Evolutionary conservation across 2,113 vertebrate species (phyloP), one percentile per base, ranked within the genome.

Genomic region (Callopanchax toddi): DNA sequence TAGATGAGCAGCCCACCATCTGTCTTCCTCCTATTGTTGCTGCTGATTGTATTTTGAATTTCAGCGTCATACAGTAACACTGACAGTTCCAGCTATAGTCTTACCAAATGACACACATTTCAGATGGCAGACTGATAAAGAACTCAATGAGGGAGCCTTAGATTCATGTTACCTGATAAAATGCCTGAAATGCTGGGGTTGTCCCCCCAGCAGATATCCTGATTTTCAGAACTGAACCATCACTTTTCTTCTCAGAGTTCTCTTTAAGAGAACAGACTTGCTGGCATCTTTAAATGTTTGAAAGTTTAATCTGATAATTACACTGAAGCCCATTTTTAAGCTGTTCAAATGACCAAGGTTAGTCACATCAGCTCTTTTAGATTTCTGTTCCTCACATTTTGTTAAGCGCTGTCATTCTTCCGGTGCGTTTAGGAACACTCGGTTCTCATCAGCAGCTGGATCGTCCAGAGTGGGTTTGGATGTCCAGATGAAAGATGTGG

Each of bases 11-110:
- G 72, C 48, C 51, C 22, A 13, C 55, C 68, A 63, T 84, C 74
- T 71, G 83, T 72, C 79, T 88, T 86, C 79, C 84, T 88, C 32
- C 74, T 53, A 86, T 88, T 88, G 86, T 88, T 84, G 61, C 23
- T 70, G 61, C 54, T 85, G 23, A 86, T 85, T 88, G 72, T 78
- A 79, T 83, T 81, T 85, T 81, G 68, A 58, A 69, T 57, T 86
- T 74, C 37, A 55, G 25, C 66, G 70, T 69, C 18, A 10, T 61
- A 26, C 34, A 44, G 34, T 32, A 32, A 67, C 70, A 40, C 3
- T 37, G 55, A 60, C 63, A 46, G 36, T 18, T 34, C 59, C 53
- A 17, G 48, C 67, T 34, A 37, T 40, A 32, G 42, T 60, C 22
- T 43, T 9, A 29, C 32, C 40, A 50, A 51, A 59, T 61, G 32